Evolutionary conservation across 2,797 vertebrate genomes (phyloP), one percentile per base, ranked within the genome.

Genomic region (Pangasius djambal): DNA sequence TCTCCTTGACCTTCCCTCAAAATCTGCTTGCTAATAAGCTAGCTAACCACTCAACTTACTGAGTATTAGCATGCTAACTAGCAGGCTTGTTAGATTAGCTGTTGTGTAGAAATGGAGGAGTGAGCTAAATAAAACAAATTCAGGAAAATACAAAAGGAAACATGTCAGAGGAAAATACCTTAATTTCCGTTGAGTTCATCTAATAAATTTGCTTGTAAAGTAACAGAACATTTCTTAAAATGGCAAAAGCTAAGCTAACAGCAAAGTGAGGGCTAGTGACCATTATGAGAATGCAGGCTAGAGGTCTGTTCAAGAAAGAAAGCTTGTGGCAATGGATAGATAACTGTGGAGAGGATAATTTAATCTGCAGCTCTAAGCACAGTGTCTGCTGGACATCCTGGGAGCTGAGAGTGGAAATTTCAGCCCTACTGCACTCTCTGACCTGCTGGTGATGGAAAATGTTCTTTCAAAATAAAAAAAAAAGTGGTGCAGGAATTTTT

Each of bases 331-430:
- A 7, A 48, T 9, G 70, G 59, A 74, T 63, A 28, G 69, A 63
- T 86, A 48, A 86, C 16, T 50, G 72, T 69, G 72, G 59, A 81
- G 50, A 67, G 78, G 79, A 87, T 83, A 63, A 77, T 83, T 89
- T 87, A 77, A 89, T 86, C 88, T 81, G 48, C 28, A 70, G 37
- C 75, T 48, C 20, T 31, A 72, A 79, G 59, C 63, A 44, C 61
- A 77, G 28, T 22, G 72, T 57, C 70, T 88, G 88, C 55, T 28
- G 74, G 44, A 70, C 74, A n/a, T 85, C 63, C 59, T 67, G 40
- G 40, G 61, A 87, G 61, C 44, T 16, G 55, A 84, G 65, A 84
- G 55, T 61, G 37, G 81, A 75, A 31, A 31, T 75, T 74, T 84
- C 69, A 59, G 69, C 67, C 67, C 77, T 31, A 50, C 20, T 69